phyloP scores from a whole-genome alignment of 2,113 vertebrate genomes.

The Cichladusa arquata region DNA sequence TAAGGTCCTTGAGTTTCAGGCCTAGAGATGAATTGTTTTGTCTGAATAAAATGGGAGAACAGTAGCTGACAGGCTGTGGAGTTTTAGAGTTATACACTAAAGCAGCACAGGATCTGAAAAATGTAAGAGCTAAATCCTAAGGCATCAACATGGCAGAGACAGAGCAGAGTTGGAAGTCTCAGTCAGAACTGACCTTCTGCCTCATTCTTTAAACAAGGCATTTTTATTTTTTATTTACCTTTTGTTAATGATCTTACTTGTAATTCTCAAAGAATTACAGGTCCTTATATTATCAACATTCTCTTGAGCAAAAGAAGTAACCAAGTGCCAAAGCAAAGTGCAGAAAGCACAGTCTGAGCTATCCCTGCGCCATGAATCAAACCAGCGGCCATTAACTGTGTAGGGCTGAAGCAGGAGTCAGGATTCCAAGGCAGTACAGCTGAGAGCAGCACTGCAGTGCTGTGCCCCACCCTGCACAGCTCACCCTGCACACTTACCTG shows the following conservation, averaged over 20 bases:
- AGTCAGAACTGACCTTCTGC: background rate
- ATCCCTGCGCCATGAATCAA: background rate
- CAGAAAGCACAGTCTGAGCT: background rate
- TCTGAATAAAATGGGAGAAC: background rate
- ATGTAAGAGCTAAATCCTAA: background rate
- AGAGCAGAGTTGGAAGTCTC: background rate
- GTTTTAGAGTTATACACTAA: background rate
- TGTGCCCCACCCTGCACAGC: background rate
- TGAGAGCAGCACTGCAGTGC: background rate
- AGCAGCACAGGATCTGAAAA: background rate
- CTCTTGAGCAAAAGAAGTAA: background rate
- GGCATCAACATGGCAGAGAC: background rate
- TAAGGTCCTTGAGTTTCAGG: background rate
- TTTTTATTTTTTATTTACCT: background rate
- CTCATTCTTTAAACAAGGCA: background rate
- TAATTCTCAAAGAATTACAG: background rate
- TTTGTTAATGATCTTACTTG: background rate
- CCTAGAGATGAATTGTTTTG: background rate
- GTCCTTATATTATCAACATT: background rate
- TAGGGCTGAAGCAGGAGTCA: background rate
- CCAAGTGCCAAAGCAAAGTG: background rate
- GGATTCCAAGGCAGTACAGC: background rate
- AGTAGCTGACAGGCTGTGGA: background rate
- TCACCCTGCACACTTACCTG: conserved; percentile 77
- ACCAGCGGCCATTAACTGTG: background rate